These are phyloP conservation scores for Formicarius rufipectus DNA, from an alignment of 2,113 vertebrate species.

Conservation along the genomic window DNA sequence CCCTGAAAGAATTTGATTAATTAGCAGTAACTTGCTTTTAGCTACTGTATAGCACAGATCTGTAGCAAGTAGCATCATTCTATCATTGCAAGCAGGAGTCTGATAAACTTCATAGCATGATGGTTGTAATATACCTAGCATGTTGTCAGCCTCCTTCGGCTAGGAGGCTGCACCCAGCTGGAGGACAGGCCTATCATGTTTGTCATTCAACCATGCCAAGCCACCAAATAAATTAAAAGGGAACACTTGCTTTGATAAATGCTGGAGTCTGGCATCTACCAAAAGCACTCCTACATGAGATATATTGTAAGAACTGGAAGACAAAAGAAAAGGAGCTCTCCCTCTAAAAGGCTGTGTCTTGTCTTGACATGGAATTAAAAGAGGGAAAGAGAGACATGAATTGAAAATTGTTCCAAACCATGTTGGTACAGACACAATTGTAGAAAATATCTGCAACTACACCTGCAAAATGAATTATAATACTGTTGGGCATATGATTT, in stretches of 20 bases:
- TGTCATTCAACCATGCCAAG: neutral
- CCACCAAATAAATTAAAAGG: neutral
- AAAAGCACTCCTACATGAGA: neutral
- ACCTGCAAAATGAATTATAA: neutral
- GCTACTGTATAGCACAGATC: neutral
- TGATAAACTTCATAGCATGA: neutral
- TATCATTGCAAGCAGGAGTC: neutral
- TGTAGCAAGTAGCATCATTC: neutral
- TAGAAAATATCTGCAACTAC: neutral
- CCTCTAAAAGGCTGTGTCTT: neutral
- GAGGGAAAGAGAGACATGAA: accelerated
- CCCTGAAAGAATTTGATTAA: neutral
- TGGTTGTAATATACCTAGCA: neutral
- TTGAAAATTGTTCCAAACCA: neutral
- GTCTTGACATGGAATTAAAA: neutral
- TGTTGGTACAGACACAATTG: neutral
- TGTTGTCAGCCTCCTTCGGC: neutral
- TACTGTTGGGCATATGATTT: neutral
- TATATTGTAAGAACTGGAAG: neutral
- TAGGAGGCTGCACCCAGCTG: accelerated
- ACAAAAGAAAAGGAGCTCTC: neutral
- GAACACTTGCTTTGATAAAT: neutral
- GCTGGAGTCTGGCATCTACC: neutral
- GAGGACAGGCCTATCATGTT: neutral
- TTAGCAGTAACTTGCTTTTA: neutral